A percentile compares a stretch with the other conserved stretches of the same genome.
Evolutionary conservation across 2,888 invertebrate genomes (phyloP).

Genomic region (Drosophila algonquin): DNA sequence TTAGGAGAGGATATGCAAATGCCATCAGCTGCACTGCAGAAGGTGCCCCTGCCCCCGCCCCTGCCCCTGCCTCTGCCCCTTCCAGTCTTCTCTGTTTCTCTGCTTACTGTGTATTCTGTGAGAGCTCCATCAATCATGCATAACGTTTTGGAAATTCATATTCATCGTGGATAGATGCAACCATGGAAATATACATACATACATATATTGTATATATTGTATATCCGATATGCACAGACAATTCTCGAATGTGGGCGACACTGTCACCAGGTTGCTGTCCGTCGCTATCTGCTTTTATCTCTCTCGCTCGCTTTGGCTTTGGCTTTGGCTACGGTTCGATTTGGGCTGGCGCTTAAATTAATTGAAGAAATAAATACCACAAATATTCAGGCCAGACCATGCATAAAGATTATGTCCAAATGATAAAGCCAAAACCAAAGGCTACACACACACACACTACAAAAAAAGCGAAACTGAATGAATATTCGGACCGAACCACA

Average conservation of each 20-base stretch:
- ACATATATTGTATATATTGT: background rate
- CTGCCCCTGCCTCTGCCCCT: background rate
- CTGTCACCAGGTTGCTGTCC: background rate
- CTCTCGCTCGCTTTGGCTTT: background rate
- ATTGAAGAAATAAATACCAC: conserved; percentile 47
- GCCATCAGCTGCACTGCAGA: conserved; percentile 5
- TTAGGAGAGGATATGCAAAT: conserved; percentile 22
- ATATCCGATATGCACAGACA: conserved; percentile 2
- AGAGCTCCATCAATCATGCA: conserved; percentile 57
- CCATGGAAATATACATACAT: background rate
- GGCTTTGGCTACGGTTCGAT: background rate
- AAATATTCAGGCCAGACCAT: conserved; percentile 26
- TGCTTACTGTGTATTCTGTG: background rate
- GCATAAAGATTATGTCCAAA: conserved; percentile 41
- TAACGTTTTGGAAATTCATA: conserved; percentile 41
- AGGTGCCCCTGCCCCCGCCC: background rate
- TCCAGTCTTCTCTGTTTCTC: background rate
- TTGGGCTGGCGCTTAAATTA: conserved; percentile 45
- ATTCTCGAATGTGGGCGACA: conserved; percentile 25
- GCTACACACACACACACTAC: background rate
- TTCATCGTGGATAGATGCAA: conserved; percentile 32
- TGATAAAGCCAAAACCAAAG: conserved; percentile 29
- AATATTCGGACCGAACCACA: conserved; percentile 9
- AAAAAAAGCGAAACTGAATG: conserved; percentile 4
- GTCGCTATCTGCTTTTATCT: conserved; percentile 15